Evolutionary conservation across 2,797 vertebrate species (phyloP), one percentile per base, ranked within the genome.

Genomic region (Salarias fasciatus): DNA sequence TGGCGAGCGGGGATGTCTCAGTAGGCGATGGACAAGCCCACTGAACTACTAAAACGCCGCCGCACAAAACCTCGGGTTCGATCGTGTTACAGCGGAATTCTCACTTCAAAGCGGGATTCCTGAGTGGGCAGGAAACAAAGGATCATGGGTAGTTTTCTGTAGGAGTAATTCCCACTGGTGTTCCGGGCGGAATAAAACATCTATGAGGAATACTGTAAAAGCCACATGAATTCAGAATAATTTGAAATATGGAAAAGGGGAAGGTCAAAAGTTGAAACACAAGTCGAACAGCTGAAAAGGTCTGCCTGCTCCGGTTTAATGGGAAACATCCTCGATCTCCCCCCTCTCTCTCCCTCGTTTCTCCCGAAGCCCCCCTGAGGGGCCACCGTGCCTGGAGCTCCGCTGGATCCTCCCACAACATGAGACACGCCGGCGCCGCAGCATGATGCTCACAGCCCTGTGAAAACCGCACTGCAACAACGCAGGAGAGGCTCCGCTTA

Each of bases 91-190:
- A 36, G 57, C 33, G 56, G 66, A 52, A 9, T 53, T 63, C 75
- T 62, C 73, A 74, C 69, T 76, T 83, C 73, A 83, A 65, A 83
- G 75, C 51, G 50, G 61, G 57, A 5, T 48, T 52, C n/a, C 36
- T 45, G 36, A 33, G 31, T 10, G 46, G 53, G 55, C 43, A 47
- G 30, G 40, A 28, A 69, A 49, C 15, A 24, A 59, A 49, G 49
- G 66, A 63, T 72, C 47, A 35, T 52, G 48, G 51, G 50, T 55
- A 44, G 40, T 38, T 51, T 62, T 42, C 31, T 12, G 8, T 30
- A 12, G 12, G 9, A 4, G 11, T 37, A 18, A 75, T 46, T 63
- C 54, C 15, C 11, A 11, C 59, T 59, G 64, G 40, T 57, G 62
- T 66, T 13, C 11, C 29, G 11, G 14, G 49, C 68, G 0, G 1